These are phyloP conservation scores for Pterois miles DNA, from an alignment of 2,797 vertebrate species.

Conservation along the genomic window DNA sequence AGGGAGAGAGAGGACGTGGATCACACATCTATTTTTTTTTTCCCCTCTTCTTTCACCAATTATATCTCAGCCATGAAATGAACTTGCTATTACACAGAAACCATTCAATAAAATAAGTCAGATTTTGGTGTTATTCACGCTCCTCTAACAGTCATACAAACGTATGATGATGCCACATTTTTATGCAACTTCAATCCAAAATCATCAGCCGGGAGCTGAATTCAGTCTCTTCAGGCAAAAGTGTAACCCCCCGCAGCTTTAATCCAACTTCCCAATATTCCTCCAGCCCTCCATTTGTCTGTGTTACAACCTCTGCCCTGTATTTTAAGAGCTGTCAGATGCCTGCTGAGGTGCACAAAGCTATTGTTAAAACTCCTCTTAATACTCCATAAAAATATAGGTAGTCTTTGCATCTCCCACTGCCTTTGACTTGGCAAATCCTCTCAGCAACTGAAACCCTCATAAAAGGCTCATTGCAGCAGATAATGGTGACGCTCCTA, in stretches of 20 bases:
- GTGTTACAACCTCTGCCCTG: constrained; percentile 44
- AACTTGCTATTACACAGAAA: constrained; percentile 42
- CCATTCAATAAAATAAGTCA: constrained; percentile 28
- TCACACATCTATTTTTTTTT: constrained; percentile 26
- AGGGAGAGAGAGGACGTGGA: constrained; percentile 36
- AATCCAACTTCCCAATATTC: constrained; percentile 27
- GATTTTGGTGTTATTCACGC: constrained; percentile 11
- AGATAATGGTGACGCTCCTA: constrained; percentile 50
- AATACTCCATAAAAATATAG: constrained; percentile 69
- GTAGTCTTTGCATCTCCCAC: constrained; percentile 58
- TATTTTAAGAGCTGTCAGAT: constrained; percentile 59
- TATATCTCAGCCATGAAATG: constrained; percentile 46
- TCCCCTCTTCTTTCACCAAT: constrained; percentile 35
- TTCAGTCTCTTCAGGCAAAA: constrained; percentile 28
- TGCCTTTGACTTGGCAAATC: constrained; percentile 47
- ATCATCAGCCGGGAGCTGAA: constrained; percentile 21
- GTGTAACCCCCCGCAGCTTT: constrained; percentile 19
- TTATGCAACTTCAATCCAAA: constrained; percentile 29
- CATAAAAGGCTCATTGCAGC: constrained; percentile 35
- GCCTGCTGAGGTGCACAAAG: constrained; percentile 53
- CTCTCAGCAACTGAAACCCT: constrained; percentile 34
- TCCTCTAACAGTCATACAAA: constrained; percentile 22
- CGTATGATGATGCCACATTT: constrained; percentile 8
- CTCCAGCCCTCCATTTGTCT: constrained; percentile 35
- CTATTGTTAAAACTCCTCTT: constrained; percentile 57